Percentiles rank a stretch among this genome's conserved stretches.
Conservation (phyloP, 2,888 invertebrate species). For the Lamproptera curius region DNA sequence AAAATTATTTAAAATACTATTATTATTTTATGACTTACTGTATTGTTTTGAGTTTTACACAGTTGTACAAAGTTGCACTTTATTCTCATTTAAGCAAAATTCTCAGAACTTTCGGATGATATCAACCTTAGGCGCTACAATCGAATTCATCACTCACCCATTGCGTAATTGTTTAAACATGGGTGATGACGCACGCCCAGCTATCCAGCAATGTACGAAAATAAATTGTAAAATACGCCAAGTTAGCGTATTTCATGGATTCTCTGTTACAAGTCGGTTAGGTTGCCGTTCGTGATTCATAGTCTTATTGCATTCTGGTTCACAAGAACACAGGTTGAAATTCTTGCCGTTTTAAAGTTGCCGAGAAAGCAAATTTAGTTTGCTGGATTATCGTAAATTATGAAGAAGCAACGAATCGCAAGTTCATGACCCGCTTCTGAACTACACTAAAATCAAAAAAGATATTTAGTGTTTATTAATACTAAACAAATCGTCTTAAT, state of each 20-base stretch:
- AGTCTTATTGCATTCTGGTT: conserved; percentile 35
- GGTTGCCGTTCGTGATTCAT: conserved; percentile 27
- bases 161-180: conserved; percentile 20
- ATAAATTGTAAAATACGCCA: conserved; percentile 23
- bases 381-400: conserved; percentile 8
- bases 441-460: no score
- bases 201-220: conserved; percentile 28
- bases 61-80: conserved; percentile 7
- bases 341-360: conserved; percentile 16
- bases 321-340: conserved; percentile 19
- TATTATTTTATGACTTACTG: background rate
- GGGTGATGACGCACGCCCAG: conserved; percentile 3
- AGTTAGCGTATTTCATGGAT: conserved; percentile 17
- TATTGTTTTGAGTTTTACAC: background rate
- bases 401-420: no score
- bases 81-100: conserved; percentile 29
- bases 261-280: conserved; percentile 12
- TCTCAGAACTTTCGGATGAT: conserved; percentile 52
- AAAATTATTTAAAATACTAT: no score
- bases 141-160: conserved; percentile 11
- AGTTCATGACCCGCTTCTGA: no score
- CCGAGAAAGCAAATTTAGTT: conserved; percentile 6
- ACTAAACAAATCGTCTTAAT: no score
- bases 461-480: no score
- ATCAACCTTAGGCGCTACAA: conserved; percentile 33